Evolutionary conservation across 2,797 vertebrate genomes (phyloP).

Genomic region (Spea hammondii): DNA sequence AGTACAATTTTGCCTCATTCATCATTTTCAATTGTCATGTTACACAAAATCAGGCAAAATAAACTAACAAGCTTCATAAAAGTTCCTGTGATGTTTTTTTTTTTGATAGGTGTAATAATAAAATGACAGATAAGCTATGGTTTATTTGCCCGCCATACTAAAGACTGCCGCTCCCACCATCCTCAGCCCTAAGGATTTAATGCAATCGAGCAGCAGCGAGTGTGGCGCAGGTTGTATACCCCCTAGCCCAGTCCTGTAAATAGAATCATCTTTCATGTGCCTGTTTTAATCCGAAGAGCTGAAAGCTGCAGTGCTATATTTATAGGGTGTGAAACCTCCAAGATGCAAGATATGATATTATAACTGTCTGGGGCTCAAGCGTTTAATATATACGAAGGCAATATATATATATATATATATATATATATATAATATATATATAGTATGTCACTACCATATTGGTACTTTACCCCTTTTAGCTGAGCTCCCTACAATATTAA

Average conservation of each 20-base stretch:
- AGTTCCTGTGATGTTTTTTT: no score
- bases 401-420: background rate
- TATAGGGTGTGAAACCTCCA: slow-evolving; percentile 5
- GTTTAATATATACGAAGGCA: background rate
- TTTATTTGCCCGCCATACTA: no score
- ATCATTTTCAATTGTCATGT: no score
- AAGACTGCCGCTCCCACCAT: background rate
- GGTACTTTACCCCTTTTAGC: background rate
- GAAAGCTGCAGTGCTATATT: background rate
- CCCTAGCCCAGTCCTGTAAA: background rate
- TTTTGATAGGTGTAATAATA: no score
- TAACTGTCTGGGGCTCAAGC: background rate
- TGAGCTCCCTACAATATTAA: no score
- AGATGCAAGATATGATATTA: slow-evolving; percentile 2
- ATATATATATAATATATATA: background rate
- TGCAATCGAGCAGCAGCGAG: background rate
- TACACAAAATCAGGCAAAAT: no score
- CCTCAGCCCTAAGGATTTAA: background rate
- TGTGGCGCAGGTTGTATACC: background rate
- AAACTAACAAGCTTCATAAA: no score
- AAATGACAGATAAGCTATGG: no score
- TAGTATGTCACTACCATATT: background rate
- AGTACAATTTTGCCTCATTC: no score
- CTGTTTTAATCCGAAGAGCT: background rate
- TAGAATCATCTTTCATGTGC: background rate